Conservation (phyloP, 2,797 vertebrate genomes). For the Silurus lanzhouensis region DNA sequence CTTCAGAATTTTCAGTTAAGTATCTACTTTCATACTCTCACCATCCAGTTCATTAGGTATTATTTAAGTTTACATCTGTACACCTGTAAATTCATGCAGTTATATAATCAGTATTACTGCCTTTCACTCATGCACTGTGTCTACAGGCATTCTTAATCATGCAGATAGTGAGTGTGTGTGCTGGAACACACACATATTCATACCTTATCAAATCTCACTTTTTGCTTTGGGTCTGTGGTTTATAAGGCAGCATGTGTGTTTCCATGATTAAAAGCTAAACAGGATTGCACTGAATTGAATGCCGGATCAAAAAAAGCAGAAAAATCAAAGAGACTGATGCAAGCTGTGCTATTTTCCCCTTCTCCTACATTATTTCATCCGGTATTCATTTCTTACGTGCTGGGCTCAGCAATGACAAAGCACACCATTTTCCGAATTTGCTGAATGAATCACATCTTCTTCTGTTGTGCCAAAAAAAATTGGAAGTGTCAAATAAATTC, state of each 20-base stretch:
- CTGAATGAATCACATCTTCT: conserved; percentile 23
- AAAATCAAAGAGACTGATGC: conserved; percentile 10
- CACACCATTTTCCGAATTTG: not conserved
- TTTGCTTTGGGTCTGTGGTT: not conserved
- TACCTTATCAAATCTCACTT: not conserved
- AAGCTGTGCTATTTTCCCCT: not conserved
- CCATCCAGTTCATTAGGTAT: not conserved
- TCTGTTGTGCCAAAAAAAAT: not conserved
- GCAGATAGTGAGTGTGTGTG: not conserved
- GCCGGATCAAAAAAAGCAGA: conserved; percentile 4
- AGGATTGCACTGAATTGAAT: not conserved
- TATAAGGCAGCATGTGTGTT: not conserved
- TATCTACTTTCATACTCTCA: not conserved
- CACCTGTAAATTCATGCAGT: not conserved
- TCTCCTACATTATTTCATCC: not conserved
- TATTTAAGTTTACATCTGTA: too few species aligned
- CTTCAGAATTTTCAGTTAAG: too few species aligned
- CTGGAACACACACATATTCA: not conserved
- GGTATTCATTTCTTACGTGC: conserved; percentile 13
- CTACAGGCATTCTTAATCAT: not conserved
- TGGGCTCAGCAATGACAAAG: conserved; percentile 12
- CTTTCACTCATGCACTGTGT: not conserved
- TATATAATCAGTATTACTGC: not conserved
- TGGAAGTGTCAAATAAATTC: conserved; percentile 25
- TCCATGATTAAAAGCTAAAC: conserved; percentile 32